phyloP scores from a whole-genome alignment of 2,797 vertebrate genomes.

The Poecile montanus region DNA sequence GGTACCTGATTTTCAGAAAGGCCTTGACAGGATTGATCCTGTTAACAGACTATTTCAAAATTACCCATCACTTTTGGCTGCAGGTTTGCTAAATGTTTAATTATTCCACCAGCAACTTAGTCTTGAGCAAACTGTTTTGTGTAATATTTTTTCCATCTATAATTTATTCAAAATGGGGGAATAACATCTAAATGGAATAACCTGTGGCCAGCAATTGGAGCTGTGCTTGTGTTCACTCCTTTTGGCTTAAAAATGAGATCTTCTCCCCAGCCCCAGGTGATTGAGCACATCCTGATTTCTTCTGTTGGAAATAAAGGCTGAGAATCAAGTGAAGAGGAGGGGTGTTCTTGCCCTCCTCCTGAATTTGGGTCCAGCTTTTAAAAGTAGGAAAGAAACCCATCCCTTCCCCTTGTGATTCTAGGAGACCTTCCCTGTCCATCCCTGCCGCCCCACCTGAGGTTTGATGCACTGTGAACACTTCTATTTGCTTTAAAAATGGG shows the following conservation, averaged over 20 bases:
- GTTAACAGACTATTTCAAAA: neutral
- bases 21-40: neutral
- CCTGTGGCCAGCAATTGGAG: rapidly evolving
- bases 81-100: neutral
- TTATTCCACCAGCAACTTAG: neutral
- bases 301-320: neutral
- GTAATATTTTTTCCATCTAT: rapidly evolving
- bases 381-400: neutral
- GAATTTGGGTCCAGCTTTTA: neutral
- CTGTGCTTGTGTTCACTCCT: rapidly evolving
- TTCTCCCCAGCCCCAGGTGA: neutral
- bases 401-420: neutral
- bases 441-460: neutral
- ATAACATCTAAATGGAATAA: neutral
- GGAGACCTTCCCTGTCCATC: neutral
- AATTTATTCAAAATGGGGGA: rapidly evolving
- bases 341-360: neutral
- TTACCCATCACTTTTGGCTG: neutral
- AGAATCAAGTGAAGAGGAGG: neutral
- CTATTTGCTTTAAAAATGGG: neutral
- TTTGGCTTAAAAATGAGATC: neutral
- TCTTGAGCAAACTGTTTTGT: neutral
- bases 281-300: neutral
- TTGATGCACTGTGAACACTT: rapidly evolving
- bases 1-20: neutral